These are phyloP conservation scores for Phalera bucephala DNA, from an alignment of 2,888 invertebrate species.

Conservation along the genomic window DNA sequence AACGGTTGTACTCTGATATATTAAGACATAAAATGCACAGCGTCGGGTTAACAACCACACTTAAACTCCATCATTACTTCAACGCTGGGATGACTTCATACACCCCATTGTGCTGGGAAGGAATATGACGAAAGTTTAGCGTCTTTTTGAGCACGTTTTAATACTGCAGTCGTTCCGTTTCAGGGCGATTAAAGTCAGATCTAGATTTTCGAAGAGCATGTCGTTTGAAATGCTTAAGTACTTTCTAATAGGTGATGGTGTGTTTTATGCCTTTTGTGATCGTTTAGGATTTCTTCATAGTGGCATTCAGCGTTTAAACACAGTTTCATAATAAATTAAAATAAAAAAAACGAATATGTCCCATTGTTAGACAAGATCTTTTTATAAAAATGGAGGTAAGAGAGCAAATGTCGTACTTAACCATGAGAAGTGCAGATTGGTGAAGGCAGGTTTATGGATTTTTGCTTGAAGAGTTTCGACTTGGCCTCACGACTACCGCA, in stretches of 20 bases:
- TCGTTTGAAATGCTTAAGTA: slow-evolving; percentile 18
- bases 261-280: slow-evolving; percentile 4
- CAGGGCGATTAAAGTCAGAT: slow-evolving; percentile 27
- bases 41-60: slow-evolving; percentile 34
- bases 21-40: slow-evolving; percentile 38
- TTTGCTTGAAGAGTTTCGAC: too few relatives aligned
- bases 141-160: slow-evolving; percentile 23
- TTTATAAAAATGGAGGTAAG: too few relatives aligned
- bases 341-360: too few relatives aligned
- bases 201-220: slow-evolving; percentile 15
- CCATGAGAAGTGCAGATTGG: too few relatives aligned
- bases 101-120: slow-evolving; percentile 17
- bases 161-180: slow-evolving; percentile 27
- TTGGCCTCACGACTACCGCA: too few relatives aligned
- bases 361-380: too few relatives aligned
- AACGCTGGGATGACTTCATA: slow-evolving; percentile 32
- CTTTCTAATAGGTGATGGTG: slow-evolving; percentile 18
- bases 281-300: too few relatives aligned
- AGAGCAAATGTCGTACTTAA: too few relatives aligned
- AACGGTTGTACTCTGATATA: slow-evolving; percentile 39
- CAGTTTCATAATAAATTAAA: too few relatives aligned
- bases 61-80: slow-evolving; percentile 42
- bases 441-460: too few relatives aligned
- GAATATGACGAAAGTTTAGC: slow-evolving; percentile 24
- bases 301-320: too few relatives aligned